Percentiles rank a stretch among this genome's conserved stretches.
phyloP scores from a whole-genome alignment of 2,113 vertebrate species.

The Lasiurus borealis region DNA sequence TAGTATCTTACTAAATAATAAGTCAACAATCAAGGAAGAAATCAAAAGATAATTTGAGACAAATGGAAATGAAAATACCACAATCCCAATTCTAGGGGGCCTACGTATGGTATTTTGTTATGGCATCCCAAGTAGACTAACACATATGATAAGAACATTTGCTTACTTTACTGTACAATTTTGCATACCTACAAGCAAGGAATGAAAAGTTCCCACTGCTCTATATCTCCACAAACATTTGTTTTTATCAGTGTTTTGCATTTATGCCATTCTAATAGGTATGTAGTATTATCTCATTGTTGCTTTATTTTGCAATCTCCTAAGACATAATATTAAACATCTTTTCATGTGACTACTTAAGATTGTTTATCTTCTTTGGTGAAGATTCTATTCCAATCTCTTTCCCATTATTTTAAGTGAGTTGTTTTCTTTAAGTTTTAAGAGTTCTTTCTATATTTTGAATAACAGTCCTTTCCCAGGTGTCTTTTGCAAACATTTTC shows the following conservation, averaged over 20 bases:
- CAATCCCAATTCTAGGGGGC: not conserved
- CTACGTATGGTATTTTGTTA: not conserved
- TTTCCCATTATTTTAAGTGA: not conserved
- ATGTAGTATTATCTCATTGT: not conserved
- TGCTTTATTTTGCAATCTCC: not conserved
- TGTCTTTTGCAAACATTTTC: not conserved
- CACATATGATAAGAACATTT: not conserved
- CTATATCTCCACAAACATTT: not conserved
- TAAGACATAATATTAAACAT: not conserved
- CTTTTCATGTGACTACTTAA: not conserved
- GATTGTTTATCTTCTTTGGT: not conserved
- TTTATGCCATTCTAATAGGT: not conserved
- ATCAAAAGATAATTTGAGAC: not conserved
- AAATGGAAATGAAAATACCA: not conserved
- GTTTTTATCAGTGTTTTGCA: not conserved
- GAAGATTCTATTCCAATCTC: not conserved
- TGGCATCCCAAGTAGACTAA: not conserved
- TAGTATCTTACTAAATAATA: not conserved
- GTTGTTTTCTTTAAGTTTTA: conserved; percentile 19
- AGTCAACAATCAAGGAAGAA: not conserved
- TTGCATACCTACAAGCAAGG: not conserved
- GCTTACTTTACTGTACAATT: not conserved
- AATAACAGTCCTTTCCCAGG: not conserved
- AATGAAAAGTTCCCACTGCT: not conserved
- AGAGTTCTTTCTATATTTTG: not conserved